These are phyloP conservation scores for Protonemura montana DNA, from an alignment of 2,888 invertebrate genomes.

Conservation along the genomic window DNA sequence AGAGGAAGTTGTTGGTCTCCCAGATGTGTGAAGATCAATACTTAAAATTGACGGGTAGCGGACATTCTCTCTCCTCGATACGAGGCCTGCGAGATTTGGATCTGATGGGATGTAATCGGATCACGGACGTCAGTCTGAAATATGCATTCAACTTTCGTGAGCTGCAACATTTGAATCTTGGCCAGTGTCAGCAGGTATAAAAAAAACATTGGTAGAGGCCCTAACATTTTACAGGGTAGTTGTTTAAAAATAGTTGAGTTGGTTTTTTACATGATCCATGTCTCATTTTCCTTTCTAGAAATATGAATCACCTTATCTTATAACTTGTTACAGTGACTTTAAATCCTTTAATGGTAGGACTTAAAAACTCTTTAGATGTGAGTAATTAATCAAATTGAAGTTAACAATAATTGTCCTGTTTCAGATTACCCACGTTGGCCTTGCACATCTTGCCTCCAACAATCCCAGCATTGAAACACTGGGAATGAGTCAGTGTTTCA, in stretches of 20 bases:
- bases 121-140: conserved; percentile 75
- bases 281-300: too few relatives aligned
- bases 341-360: too few relatives aligned
- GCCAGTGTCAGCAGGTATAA: conserved; percentile 68
- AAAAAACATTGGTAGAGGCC: too few relatives aligned
- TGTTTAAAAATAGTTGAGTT: too few relatives aligned
- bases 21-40: conserved; percentile 66
- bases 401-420: conserved; percentile 36
- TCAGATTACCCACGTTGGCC: conserved; percentile 70
- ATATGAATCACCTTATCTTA: too few relatives aligned
- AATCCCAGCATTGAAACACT: conserved; percentile 76
- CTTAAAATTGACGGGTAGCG: conserved; percentile 59
- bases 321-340: too few relatives aligned
- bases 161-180: conserved; percentile 68
- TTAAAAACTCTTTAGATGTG: too few relatives aligned
- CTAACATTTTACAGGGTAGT: too few relatives aligned
- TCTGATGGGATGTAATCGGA: conserved; percentile 72
- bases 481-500: conserved; percentile 71
- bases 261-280: too few relatives aligned
- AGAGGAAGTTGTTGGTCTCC: conserved; percentile 69
- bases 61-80: conserved; percentile 65
- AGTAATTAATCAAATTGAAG: not conserved
- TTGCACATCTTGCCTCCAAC: conserved; percentile 68
- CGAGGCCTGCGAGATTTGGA: conserved; percentile 65
- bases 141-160: conserved; percentile 74